phyloP scores from a whole-genome alignment of 2,888 invertebrate genomes.

The Dinocampus coccinellae region DNA sequence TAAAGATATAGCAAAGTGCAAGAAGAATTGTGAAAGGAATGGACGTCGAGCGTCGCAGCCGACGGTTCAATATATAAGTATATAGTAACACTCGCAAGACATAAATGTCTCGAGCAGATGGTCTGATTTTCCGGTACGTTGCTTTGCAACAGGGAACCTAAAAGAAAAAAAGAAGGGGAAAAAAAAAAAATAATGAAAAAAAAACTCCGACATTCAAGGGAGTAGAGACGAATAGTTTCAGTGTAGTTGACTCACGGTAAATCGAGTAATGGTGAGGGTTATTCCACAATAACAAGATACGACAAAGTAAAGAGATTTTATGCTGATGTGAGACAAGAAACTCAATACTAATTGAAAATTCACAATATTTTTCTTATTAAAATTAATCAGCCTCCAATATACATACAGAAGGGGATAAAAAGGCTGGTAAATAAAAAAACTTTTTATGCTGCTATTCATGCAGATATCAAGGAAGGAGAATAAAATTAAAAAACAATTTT shows the following conservation, averaged over 20 bases:
- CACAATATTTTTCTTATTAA: not conserved
- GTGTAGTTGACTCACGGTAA: constrained; percentile 11
- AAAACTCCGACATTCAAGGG: not conserved
- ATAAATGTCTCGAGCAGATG: constrained; percentile 53
- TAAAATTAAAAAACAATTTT: too few species aligned
- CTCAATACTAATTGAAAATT: not conserved
- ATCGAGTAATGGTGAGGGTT: not conserved
- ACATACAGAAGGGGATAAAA: not conserved
- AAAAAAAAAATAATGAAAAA: too few species aligned
- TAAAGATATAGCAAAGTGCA: not conserved
- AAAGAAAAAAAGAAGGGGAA: constrained; percentile 38
- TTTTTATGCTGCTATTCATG: not conserved
- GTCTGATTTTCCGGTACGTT: constrained; percentile 54
- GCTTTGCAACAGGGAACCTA: constrained; percentile 22
- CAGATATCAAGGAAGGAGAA: constrained; percentile 5
- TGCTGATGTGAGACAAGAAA: not conserved
- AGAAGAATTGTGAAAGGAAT: not conserved
- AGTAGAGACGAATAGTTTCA: constrained; percentile 20
- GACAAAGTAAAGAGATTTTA: not conserved
- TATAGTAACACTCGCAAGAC: constrained; percentile 46
- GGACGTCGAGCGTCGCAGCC: constrained; percentile 25
- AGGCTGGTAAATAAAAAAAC: not conserved
- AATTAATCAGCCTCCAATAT: too few species aligned
- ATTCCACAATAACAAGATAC: not conserved
- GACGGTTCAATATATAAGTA: constrained; percentile 22